Conservation (phyloP, 92 coral and sea anemone genomes). For the Plumapathes pennacea region DNA sequence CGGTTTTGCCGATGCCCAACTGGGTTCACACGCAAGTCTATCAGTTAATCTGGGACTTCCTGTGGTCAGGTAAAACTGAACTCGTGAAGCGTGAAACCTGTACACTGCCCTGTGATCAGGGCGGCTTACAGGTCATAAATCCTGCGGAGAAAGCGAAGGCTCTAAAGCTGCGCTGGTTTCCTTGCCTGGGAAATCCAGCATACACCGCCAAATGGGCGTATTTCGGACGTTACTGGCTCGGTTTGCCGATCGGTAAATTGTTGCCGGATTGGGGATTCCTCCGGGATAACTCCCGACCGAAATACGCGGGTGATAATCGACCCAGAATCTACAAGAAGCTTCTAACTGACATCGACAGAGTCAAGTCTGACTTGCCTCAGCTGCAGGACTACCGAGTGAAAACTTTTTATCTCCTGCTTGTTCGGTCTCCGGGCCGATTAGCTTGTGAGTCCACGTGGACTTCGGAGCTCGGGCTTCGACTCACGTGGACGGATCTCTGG, state of each 20-base stretch:
- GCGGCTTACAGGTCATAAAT: conserved; percentile 15
- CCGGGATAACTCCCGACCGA: neutral
- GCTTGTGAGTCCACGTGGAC: conserved; percentile 5
- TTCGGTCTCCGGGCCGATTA: neutral
- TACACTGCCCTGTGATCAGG: neutral
- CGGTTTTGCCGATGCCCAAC: conserved; percentile 22
- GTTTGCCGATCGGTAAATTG: neutral
- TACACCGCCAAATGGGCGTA: conserved; percentile 11
- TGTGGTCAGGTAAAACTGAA: conserved; percentile 21
- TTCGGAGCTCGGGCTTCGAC: neutral
- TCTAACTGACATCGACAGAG: neutral
- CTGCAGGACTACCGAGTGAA: neutral
- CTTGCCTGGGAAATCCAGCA: neutral
- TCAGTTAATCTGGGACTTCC: conserved; percentile 2
- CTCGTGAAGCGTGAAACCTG: neutral
- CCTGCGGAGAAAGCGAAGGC: neutral
- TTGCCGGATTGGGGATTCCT: neutral
- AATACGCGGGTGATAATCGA: neutral
- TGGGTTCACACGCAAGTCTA: conserved; percentile 6
- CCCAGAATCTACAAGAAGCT: neutral
- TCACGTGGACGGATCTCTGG: neutral
- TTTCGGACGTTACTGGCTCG: conserved; percentile 26
- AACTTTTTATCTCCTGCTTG: conserved; percentile 1
- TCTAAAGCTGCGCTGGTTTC: conserved; percentile 11
- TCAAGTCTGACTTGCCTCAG: neutral